Evolutionary conservation across 2,888 invertebrate genomes (phyloP).

Genomic region (Caenorhabditis sp.): DNA sequence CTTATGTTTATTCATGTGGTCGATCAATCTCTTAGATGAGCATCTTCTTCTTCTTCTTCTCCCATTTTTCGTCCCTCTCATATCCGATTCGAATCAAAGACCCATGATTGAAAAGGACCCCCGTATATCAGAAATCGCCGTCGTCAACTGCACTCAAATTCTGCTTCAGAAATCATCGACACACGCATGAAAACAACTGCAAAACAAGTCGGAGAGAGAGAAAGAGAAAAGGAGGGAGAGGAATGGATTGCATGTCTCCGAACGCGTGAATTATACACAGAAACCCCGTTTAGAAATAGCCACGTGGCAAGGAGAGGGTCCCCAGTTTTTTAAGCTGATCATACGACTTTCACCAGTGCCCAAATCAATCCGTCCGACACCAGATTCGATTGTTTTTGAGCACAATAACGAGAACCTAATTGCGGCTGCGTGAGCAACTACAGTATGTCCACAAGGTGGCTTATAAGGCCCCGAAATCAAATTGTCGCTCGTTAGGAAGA

Average conservation of each 20-base stretch:
- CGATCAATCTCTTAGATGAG: neutral
- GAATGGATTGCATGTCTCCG: slow-evolving; percentile 39
- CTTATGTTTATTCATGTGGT: neutral
- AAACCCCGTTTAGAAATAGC: neutral
- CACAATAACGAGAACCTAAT: neutral
- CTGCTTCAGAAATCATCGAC: slow-evolving; percentile 10
- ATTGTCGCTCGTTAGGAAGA: slow-evolving; percentile 7
- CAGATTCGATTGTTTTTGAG: slow-evolving; percentile 19
- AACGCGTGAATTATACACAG: slow-evolving; percentile 40
- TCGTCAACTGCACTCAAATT: slow-evolving; percentile 16
- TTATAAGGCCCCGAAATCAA: slow-evolving; percentile 8
- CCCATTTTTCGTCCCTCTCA: neutral
- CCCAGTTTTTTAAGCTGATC: no score
- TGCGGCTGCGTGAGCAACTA: neutral
- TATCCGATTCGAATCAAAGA: slow-evolving; percentile 15
- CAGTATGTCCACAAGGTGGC: slow-evolving; percentile 13
- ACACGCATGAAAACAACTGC: slow-evolving; percentile 28
- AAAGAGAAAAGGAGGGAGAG: no score
- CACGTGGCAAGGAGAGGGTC: neutral
- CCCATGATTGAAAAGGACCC: neutral
- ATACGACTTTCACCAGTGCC: no score
- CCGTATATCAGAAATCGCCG: slow-evolving; percentile 32
- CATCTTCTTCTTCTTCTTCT: neutral
- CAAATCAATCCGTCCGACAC: no score
- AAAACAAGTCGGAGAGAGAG: slow-evolving; percentile 11